Evolutionary conservation across 2,888 invertebrate genomes (phyloP), one percentile per base, ranked within the genome.

Genomic region (Sesia apiformis): DNA sequence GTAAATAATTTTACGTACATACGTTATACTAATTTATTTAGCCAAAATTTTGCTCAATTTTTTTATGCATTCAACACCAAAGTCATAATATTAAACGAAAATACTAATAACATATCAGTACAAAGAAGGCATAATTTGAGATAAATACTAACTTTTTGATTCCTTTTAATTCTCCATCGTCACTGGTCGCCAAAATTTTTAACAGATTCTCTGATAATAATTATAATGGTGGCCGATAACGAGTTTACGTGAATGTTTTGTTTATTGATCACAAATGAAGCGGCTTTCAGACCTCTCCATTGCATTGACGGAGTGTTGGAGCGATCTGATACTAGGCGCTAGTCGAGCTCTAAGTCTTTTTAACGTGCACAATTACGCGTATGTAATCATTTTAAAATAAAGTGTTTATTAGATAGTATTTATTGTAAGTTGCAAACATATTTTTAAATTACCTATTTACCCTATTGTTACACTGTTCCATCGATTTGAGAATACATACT

Each of bases 31-130:
- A 81, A 84, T 84, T 88, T 88, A 84, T 86, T 84, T 87, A 85
- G 83, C 85, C 85, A 84, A 86, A 81, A 81, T 84, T 84, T 89
- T 88, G 89, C 89, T 88, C 89, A 88, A 89, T 88, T 81, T 52
- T 80, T 82, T 73, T 82, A 81, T 84, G 79, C 87, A 87, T 79
- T 79, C 81, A 80, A 87, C 87, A 88, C 88, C 88, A 89, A 89
- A 89, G 88, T 88, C 86, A 84, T 87, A 82, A 83, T 86, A 81
- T 75, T 78, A 75, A 76, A 77, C 70, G 74, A 74, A 74, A 74
- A 73, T 72, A 72, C 57, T 72, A 66, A 55, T 55, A 68, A 82
- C 81, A 79, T 80, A 78, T 83, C 85, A 88, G 88, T 89, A 89
- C 88, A 88, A 87, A 87, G 54, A 60, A 74, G 68, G 80, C 86